These are phyloP conservation scores for Pentalonia nigronervosa DNA, from an alignment of 1,140 invertebrate genomes.

Conservation along the genomic window DNA sequence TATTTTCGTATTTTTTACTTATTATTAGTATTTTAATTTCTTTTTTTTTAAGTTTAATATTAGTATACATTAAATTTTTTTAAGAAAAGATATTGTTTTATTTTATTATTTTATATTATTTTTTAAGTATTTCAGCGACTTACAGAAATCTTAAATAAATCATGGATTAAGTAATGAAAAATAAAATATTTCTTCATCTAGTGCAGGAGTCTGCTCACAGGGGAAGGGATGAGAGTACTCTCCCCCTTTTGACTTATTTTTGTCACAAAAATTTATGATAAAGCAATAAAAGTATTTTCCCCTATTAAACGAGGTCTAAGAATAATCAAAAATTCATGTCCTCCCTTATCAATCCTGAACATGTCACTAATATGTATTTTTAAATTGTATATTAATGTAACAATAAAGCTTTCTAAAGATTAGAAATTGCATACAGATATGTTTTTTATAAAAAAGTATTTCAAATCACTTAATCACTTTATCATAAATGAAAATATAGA, in stretches of 20 bases:
- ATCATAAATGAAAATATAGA: not conserved
- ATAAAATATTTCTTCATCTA: too few species aligned
- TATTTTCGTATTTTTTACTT: constrained; percentile 53
- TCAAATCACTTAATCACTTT: not conserved
- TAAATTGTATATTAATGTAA: not conserved
- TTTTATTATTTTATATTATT: constrained; percentile 10
- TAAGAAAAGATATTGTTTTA: constrained; percentile 16
- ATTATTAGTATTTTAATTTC: constrained; percentile 40
- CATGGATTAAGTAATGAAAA: not conserved
- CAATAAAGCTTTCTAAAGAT: not conserved
- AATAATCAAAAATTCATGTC: too few species aligned
- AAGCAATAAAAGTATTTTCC: too few species aligned
- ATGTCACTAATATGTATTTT: not conserved
- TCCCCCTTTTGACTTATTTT: too few species aligned
- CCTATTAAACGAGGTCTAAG: too few species aligned
- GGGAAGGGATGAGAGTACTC: too few species aligned
- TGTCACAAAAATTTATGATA: too few species aligned
- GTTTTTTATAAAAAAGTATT: not conserved
- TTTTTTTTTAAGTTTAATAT: constrained; percentile 32
- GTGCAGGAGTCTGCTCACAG: too few species aligned
- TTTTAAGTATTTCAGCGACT: not conserved
- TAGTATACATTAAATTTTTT: constrained; percentile 46
- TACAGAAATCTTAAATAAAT: not conserved
- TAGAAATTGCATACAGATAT: not conserved
- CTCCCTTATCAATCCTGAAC: too few species aligned